phyloP scores from a whole-genome alignment of 1,140 invertebrate genomes.

The Conopomorpha cramerella region DNA sequence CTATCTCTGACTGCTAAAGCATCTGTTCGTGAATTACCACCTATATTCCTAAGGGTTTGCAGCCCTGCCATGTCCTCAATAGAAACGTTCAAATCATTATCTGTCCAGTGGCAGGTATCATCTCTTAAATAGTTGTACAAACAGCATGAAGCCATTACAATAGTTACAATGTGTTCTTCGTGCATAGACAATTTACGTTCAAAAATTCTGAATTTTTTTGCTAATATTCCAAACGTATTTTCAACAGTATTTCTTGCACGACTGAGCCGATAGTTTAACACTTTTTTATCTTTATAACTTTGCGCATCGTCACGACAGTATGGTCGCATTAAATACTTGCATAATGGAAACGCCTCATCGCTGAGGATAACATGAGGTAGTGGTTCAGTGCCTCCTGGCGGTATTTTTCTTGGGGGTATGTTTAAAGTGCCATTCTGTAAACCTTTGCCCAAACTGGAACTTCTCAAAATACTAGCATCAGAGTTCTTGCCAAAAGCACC shows the following conservation, averaged over 20 bases:
- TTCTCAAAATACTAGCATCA: conserved; percentile 26
- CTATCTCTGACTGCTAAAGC: neutral
- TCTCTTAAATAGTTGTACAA: neutral
- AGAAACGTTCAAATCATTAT: neutral
- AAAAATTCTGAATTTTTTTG: neutral
- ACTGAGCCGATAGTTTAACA: conserved; percentile 1
- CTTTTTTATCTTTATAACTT: neutral
- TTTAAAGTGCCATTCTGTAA: conserved; percentile 12
- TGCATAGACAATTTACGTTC: neutral
- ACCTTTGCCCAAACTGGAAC: conserved; percentile 16
- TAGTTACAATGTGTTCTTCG: neutral
- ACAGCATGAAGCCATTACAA: neutral
- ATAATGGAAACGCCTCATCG: conserved; percentile 13
- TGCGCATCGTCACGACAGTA: conserved; percentile 4
- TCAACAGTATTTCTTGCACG: conserved; percentile 1
- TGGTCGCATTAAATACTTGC: conserved; percentile 10
- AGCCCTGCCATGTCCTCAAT: too few relatives aligned
- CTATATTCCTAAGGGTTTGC: too few relatives aligned
- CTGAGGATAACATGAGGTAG: conserved; percentile 20
- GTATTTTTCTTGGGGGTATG: conserved; percentile 13
- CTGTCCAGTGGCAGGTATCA: neutral
- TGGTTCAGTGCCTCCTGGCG: conserved; percentile 7
- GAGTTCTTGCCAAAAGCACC: conserved; percentile 26
- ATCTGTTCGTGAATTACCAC: too few relatives aligned
- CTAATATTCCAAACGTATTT: neutral